Evolutionary conservation across 2,113 vertebrate genomes (phyloP).

Genomic region (Charadrius vociferus): DNA sequence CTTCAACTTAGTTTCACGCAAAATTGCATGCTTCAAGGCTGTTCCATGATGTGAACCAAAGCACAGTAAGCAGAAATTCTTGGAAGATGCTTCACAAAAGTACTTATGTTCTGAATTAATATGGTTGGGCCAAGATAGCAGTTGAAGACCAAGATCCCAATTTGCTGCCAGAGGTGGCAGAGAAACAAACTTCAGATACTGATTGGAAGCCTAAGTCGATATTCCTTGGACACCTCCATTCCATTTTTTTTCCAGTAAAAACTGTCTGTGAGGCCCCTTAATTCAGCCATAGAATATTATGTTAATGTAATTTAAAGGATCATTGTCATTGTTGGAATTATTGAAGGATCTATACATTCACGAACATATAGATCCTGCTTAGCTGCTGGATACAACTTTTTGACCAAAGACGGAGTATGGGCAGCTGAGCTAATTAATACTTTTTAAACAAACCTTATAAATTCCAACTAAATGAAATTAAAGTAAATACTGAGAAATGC

Average conservation of each 20-base stretch:
- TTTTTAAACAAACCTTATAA: background rate
- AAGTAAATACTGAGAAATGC: background rate
- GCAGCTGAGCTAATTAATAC: background rate
- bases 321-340: background rate
- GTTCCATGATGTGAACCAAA: background rate
- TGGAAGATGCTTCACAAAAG: background rate
- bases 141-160: background rate
- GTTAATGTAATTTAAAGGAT: background rate
- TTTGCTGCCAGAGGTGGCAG: background rate
- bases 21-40: background rate
- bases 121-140: background rate
- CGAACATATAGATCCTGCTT: background rate
- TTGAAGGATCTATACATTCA: background rate
- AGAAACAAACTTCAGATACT: background rate
- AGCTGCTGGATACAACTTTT: background rate
- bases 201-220: background rate
- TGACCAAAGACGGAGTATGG: background rate
- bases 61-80: background rate
- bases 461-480: background rate
- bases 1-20: background rate
- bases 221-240: background rate
- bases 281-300: background rate
- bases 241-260: background rate
- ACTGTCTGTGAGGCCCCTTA: background rate
- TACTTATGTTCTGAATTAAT: background rate